Evolutionary conservation across 2,113 vertebrate species (phyloP), one percentile per base, ranked within the genome.

Genomic region (Vombatus ursinus): DNA sequence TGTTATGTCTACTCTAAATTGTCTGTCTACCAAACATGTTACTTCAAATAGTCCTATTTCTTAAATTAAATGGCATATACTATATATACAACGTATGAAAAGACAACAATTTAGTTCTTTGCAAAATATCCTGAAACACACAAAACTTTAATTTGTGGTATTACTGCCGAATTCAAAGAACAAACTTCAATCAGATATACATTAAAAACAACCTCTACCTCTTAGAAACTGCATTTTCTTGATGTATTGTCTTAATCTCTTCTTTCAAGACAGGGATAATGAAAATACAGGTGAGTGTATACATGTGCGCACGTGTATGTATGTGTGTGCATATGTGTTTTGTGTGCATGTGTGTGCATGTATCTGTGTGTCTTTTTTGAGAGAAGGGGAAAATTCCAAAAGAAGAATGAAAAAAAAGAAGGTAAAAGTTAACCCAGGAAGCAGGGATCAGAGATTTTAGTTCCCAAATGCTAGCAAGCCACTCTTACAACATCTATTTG

Each of bases 401-500:
- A 24, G 11, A 25, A 49, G 0, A 0, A 28, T 94, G 50, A 49
- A 49, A 49, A 49, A 28, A 53, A 93, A 1, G 19, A 61, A 52
- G 8, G 53, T 49, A 53, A 54, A 93, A 49, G 89, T n/a, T 90
- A 93, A 52, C 44, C 61, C 2, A 3, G 28, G 47, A 19, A 19
- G 53, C 28, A 52, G 11, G 44, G 22, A 47, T 10, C 0, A 24
- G n/a, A 49, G 9, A 48, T 61, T 0, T 50, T n/a, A 90, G 24
- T 37, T 44, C 44, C 57, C 93, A 48, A 51, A 37, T 84, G 26
- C 31, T 23, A 44, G 48, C 47, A 2, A 23, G 90, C 47, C 6
- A 0, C 1, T 12, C 47, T 89, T 47, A 0, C 0, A 2, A 0
- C 0, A 31, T 50, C 90, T 52, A 77, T 89, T 52, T 92, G 26